A percentile compares a stretch with the other conserved stretches of the same genome.
Evolutionary conservation across 2,797 vertebrate genomes (phyloP).

Genomic region (Australoheros facetus): DNA sequence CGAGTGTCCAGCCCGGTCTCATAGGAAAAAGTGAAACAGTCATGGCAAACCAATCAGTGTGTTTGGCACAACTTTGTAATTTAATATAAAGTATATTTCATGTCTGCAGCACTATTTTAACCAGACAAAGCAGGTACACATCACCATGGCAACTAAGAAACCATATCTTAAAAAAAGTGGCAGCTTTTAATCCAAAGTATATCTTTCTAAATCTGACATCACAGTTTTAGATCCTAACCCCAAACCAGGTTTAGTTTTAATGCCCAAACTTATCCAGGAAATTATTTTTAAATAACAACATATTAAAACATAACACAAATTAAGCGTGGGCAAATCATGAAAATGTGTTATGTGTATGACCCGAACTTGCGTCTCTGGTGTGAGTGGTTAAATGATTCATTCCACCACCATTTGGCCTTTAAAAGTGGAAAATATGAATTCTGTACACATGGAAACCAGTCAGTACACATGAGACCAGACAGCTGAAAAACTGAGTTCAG

Average conservation of each 20-base stretch:
- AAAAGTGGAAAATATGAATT: too few relatives aligned
- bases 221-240: not conserved
- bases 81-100: not conserved
- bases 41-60: not conserved
- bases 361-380: too few relatives aligned
- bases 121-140: not conserved
- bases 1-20: not conserved
- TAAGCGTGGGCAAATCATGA: too few relatives aligned
- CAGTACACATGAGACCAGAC: too few relatives aligned
- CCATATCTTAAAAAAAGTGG: not conserved
- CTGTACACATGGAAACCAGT: too few relatives aligned
- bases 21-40: too few relatives aligned
- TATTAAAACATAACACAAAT: too few relatives aligned
- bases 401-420: too few relatives aligned
- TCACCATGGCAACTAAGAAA: not conserved
- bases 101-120: not conserved
- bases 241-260: not conserved
- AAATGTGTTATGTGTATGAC: too few relatives aligned
- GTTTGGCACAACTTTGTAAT: not conserved
- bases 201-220: not conserved
- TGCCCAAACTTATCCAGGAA: not conserved
- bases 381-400: too few relatives aligned
- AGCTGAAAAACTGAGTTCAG: too few relatives aligned
- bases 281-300: not conserved
- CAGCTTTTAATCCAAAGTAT: not conserved